Evolutionary conservation across 2,113 vertebrate species (phyloP).

Genomic region (Callocephalon fimbriatum): DNA sequence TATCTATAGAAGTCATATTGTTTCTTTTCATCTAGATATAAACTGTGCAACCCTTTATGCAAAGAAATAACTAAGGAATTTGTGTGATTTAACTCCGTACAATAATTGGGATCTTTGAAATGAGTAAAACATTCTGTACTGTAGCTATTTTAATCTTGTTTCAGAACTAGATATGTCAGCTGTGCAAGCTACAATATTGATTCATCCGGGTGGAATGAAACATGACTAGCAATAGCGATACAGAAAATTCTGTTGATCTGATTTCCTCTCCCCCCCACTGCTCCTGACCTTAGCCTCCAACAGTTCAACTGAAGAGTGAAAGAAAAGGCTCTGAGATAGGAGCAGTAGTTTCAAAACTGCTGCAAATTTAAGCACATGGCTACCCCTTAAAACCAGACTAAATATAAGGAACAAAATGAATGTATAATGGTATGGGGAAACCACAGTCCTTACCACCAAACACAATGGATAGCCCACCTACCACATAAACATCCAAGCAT

Average conservation of each 20-base stretch:
- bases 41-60: background rate
- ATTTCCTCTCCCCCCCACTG: background rate
- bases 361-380: background rate
- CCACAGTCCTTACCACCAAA: background rate
- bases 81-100: background rate
- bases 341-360: background rate
- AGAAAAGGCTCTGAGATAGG: background rate
- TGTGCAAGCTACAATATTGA: conserved; percentile 26
- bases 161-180: conserved; percentile 7
- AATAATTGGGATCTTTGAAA: background rate
- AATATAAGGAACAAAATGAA: background rate
- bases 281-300: background rate
- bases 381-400: background rate
- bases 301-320: rapidly evolving
- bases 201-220: conserved; percentile 6
- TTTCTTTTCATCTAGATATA: background rate
- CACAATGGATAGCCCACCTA: background rate
- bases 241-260: background rate
- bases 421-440: background rate
- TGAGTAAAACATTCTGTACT: conserved; percentile 27
- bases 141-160: conserved; percentile 37
- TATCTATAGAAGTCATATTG: background rate
- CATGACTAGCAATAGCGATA: background rate
- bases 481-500: background rate
- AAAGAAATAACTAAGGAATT: background rate